These are phyloP conservation scores for Vipera ursinii DNA, from an alignment of 2,797 vertebrate genomes.

Conservation along the genomic window DNA sequence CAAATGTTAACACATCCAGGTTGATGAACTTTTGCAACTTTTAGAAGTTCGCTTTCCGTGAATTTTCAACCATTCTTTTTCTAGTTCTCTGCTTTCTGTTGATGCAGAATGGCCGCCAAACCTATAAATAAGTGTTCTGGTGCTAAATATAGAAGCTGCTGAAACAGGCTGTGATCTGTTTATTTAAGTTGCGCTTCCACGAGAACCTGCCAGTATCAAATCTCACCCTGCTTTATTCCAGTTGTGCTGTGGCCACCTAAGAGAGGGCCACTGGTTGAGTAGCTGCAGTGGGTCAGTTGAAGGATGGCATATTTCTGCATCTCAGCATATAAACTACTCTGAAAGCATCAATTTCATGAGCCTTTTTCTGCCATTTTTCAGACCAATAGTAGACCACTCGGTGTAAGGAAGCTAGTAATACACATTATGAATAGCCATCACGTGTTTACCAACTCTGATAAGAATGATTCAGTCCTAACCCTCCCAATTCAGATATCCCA, in stretches of 20 bases:
- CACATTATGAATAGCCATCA: background rate
- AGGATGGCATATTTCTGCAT: background rate
- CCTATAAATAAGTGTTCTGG: slow-evolving; percentile 76
- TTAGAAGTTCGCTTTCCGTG: background rate
- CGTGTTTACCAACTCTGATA: background rate
- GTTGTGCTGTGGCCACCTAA: slow-evolving; percentile 44
- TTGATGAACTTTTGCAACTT: background rate
- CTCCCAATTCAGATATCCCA: background rate
- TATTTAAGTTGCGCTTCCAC: slow-evolving; percentile 64
- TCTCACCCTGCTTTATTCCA: slow-evolving; percentile 26
- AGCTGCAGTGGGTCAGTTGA: background rate
- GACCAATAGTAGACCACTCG: background rate
- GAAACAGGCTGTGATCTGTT: slow-evolving; percentile 63
- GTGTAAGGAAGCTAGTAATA: background rate
- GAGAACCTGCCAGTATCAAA: slow-evolving; percentile 51
- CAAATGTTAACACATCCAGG: background rate
- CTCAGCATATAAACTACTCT: background rate
- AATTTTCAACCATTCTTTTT: slow-evolving; percentile 49
- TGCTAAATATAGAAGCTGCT: slow-evolving; percentile 72
- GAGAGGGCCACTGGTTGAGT: background rate
- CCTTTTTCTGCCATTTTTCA: background rate
- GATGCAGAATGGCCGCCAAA: slow-evolving; percentile 65
- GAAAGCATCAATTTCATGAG: background rate
- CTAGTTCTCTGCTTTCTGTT: slow-evolving; percentile 62
- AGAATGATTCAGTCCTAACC: background rate